These are phyloP conservation scores for Eolophus roseicapilla DNA, from an alignment of 2,113 vertebrate species.

Conservation along the genomic window DNA sequence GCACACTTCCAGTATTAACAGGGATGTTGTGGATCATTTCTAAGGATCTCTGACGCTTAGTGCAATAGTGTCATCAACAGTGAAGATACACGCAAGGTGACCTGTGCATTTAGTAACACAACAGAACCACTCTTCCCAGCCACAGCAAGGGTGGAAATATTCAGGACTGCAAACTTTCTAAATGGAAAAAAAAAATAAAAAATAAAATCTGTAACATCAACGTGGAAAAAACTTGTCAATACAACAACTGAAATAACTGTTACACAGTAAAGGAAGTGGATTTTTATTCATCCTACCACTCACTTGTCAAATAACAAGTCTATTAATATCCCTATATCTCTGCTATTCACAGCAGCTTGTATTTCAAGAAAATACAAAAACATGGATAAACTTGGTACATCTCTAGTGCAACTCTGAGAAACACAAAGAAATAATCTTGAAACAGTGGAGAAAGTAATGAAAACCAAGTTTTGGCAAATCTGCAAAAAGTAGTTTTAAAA, in stretches of 20 bases:
- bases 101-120: not conserved
- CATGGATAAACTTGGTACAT: not conserved
- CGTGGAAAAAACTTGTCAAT: not conserved
- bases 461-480: not conserved
- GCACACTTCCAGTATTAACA: not conserved
- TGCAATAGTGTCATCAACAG: not conserved
- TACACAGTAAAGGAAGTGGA: not conserved
- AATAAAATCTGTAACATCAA: not conserved
- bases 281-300: not conserved
- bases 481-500: not conserved
- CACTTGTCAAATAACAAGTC: not conserved
- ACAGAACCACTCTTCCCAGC: not conserved
- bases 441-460: not conserved
- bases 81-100: not conserved
- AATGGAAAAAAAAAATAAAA: not conserved
- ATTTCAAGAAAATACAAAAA: not conserved
- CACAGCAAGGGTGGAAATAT: not conserved
- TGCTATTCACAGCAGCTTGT: not conserved
- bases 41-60: not conserved
- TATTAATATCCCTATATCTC: not conserved
- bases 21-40: not conserved
- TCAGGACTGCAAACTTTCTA: not conserved
- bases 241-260: not conserved
- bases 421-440: not conserved
- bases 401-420: not conserved